Conservation (phyloP, 2,113 vertebrate species). For the Planiliza haematocheilus region DNA sequence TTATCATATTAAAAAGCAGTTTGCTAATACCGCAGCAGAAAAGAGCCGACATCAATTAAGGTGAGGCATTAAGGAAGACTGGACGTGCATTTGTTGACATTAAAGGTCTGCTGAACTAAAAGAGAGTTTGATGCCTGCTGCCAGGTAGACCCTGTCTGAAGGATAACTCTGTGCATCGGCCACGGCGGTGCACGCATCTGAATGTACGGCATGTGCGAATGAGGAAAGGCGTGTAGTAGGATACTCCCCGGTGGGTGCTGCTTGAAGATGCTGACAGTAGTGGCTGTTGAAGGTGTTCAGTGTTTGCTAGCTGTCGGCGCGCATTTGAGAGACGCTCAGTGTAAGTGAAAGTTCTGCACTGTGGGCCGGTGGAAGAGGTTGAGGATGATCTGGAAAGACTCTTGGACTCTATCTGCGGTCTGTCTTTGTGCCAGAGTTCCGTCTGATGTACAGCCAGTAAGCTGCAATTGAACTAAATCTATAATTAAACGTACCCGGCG, state of each 20-base stretch:
- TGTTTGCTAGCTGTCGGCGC: conserved; percentile 73
- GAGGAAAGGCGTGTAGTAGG: conserved; percentile 37
- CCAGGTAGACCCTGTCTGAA: conserved; percentile 39
- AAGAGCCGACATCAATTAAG: conserved; percentile 63
- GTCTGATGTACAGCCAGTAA: conserved; percentile 47
- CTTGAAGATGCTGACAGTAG: conserved; percentile 72
- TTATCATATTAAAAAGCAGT: conserved; percentile 71
- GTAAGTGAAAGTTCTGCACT: conserved; percentile 73
- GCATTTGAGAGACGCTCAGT: conserved; percentile 67
- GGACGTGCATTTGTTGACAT: conserved; percentile 44
- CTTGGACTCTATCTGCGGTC: conserved; percentile 51
- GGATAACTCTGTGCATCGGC: conserved; percentile 42
- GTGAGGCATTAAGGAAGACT: conserved; percentile 40
- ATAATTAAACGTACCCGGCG: conserved; percentile 70
- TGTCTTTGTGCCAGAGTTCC: conserved; percentile 55
- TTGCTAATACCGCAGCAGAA: conserved; percentile 38
- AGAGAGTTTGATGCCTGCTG: conserved; percentile 50
- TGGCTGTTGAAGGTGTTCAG: conserved; percentile 70
- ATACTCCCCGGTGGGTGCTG: conserved; percentile 44
- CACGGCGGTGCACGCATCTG: not conserved
- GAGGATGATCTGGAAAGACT: conserved; percentile 70
- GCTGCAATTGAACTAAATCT: conserved; percentile 62
- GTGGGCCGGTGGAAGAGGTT: conserved; percentile 60
- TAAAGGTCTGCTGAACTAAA: conserved; percentile 51
- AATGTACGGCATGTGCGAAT: not conserved